Evolutionary conservation across 2,113 vertebrate genomes (phyloP), one percentile per base, ranked within the genome.

Genomic region (Dromiciops gliroides): DNA sequence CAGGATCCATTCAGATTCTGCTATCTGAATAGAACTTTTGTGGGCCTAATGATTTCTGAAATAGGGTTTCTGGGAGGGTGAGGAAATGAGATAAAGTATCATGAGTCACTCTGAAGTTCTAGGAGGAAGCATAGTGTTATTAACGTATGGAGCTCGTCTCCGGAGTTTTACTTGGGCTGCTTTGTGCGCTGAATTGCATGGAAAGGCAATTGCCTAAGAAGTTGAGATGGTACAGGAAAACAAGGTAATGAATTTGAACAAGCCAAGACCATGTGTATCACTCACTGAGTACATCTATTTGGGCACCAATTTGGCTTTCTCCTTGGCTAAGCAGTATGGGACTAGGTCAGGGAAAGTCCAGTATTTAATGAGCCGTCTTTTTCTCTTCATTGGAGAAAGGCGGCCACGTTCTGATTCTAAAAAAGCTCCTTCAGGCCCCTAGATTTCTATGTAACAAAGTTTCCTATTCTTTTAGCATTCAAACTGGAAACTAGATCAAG

Each of bases 401-500:
- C 12, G n/a, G 67, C 7, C 23, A 8, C 91, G 93, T 91, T n/a
- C 56, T 75, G 53, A 95, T 88, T 52, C 37, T 60, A 37, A 92
- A 96, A 94, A 31, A 92, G 37, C 24, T 44, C 25, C 23, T 48
- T 47, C 44, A 56, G 51, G 51, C 26, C 23, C 49, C 92, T 51
- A 24, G 89, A 22, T 10, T 91, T 75, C 53, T 5, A n/a, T 50
- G 47, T 48, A 94, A 50, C 51, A 91, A 90, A n/a, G 50, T 28
- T 60, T 37, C 52, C 12, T 44, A 44, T 44, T 44, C 0, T 52
- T 9, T 26, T 47, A 1, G 23, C 31, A 28, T 94, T 92, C 93
- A 91, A 47, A 50, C 28, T 53, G 48, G 44, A 96, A 91, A 28
- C 7, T 90, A 92, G 88, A 94, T 89, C 23, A 60, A 95, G 51